Evolutionary conservation across 2,113 vertebrate genomes (phyloP), one percentile per base, ranked within the genome.

Genomic region (Ceyx melanurus): DNA sequence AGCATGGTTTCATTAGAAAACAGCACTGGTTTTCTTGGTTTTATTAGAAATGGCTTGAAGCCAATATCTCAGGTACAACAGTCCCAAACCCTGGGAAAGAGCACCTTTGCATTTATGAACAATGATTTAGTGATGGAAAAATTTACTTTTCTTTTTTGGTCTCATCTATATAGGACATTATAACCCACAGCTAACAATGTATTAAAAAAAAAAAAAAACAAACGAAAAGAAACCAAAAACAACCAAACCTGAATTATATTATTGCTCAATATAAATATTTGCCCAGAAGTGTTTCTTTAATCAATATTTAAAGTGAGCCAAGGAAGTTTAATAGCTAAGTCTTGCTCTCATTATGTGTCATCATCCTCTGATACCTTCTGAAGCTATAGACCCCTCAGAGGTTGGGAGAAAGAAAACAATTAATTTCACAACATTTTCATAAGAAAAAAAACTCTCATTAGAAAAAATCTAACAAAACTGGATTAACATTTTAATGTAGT

Each of bases 291-390:
- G 70, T 90, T 97, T 96, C 93, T 77, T 93, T 96, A 97, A 97
- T 96, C 94, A 96, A 96, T 97, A 95, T 94, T 97, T 97, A 76
- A 96, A 97, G 82, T 91, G 78, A 96, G 78, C 85, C 87, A 93
- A 95, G 48, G 75, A 91, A 95, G 90, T 96, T 78, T 94, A 97
- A 95, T 93, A 92, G 92, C 92, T 93, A 95, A 85, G 82, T 94
- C 78, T 93, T 92, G n/a, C 67, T 82, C 82, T 96, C 91, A 95
- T 94, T 97, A 95, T 70, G 93, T 91, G 96, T 42, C 50, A 96
- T 94, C 82, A 95, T 93, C 71, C 70, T 94, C 66, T 83, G 92
- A 50, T 89, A 71, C 85, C 62, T 95, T 97, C 80, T 96, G 91
- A 93, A 96, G 86, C 88, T 66, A 94, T 62, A 89, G 92, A 93